Evolutionary conservation across 1,140 invertebrate species (phyloP).

Genomic region (Teleopsis dalmanni): DNA sequence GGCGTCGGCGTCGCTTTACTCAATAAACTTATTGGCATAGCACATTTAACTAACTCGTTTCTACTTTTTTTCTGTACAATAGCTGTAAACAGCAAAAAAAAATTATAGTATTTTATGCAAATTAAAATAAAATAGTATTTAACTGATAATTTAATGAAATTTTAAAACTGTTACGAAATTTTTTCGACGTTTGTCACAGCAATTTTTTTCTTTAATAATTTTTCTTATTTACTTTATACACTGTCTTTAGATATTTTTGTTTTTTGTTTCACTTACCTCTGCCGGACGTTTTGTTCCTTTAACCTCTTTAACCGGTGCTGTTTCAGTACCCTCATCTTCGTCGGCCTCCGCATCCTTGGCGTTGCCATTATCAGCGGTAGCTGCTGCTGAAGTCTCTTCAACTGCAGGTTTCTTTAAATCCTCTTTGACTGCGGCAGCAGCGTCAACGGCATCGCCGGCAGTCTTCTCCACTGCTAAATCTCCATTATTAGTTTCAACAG

Average conservation of each 20-base stretch:
- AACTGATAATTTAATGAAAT: too few species aligned
- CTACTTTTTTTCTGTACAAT: too few species aligned
- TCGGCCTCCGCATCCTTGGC: slow-evolving; percentile 32
- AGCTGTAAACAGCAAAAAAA: too few species aligned
- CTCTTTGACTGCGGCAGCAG: slow-evolving; percentile 31
- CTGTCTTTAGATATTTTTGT: background rate
- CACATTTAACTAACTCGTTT: too few species aligned
- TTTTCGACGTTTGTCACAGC: too few species aligned
- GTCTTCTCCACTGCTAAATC: slow-evolving; percentile 43
- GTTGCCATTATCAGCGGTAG: slow-evolving; percentile 38
- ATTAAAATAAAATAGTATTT: too few species aligned
- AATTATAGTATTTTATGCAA: too few species aligned
- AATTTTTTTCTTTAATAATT: too few species aligned
- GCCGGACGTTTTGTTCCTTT: slow-evolving; percentile 43
- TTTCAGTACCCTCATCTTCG: slow-evolving; percentile 25
- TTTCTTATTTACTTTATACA: background rate
- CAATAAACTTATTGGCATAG: too few species aligned
- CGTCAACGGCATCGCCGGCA: slow-evolving; percentile 24
- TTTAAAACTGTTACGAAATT: too few species aligned
- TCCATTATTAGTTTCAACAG: slow-evolving; percentile 43
- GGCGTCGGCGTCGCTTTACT: too few species aligned
- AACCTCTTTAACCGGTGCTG: slow-evolving; percentile 37
- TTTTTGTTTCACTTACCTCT: slow-evolving; percentile 28
- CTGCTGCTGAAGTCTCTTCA: slow-evolving; percentile 34
- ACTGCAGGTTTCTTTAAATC: slow-evolving; percentile 40